These are phyloP conservation scores for Ophion slaviceki DNA, from an alignment of 2,888 invertebrate genomes.

Conservation along the genomic window DNA sequence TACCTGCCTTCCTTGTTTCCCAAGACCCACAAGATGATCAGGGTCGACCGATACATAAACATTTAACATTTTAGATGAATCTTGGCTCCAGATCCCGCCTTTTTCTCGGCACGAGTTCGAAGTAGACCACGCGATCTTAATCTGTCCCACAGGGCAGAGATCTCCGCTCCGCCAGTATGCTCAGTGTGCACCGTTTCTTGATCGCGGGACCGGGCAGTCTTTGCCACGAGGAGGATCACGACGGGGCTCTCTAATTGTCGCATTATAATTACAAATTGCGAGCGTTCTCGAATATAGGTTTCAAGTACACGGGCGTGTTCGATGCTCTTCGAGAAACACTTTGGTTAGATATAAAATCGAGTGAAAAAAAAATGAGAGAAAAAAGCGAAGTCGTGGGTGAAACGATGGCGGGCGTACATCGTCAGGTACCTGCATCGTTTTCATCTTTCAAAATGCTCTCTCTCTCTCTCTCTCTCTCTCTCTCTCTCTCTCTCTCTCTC, in stretches of 20 bases:
- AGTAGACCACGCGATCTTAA: slow-evolving; percentile 49
- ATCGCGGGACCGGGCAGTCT: slow-evolving; percentile 66
- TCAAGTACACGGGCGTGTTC: slow-evolving; percentile 35
- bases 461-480: no score
- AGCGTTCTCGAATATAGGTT: slow-evolving; percentile 61
- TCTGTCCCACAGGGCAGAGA: slow-evolving; percentile 15
- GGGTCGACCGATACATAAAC: slow-evolving; percentile 63
- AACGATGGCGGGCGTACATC: neutral
- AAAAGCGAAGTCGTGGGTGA: slow-evolving; percentile 17
- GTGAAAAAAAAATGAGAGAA: neutral
- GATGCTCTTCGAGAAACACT: neutral
- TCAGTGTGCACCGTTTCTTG: slow-evolving; percentile 19
- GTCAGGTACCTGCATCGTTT: neutral
- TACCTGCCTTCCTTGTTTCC: slow-evolving; percentile 70
- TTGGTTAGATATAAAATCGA: neutral
- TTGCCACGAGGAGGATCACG: slow-evolving; percentile 75
- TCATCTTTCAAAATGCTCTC: no score
- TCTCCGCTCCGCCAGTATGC: neutral
- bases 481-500: no score
- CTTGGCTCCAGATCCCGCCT: slow-evolving; percentile 37
- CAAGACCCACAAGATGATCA: slow-evolving; percentile 74
- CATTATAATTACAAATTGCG: slow-evolving; percentile 82
- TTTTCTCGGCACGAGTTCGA: slow-evolving; percentile 1
- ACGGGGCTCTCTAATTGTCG: slow-evolving; percentile 80
- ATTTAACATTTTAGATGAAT: slow-evolving; percentile 58